phyloP scores from a whole-genome alignment of 2,113 vertebrate species.

The Corynorhinus townsendii region DNA sequence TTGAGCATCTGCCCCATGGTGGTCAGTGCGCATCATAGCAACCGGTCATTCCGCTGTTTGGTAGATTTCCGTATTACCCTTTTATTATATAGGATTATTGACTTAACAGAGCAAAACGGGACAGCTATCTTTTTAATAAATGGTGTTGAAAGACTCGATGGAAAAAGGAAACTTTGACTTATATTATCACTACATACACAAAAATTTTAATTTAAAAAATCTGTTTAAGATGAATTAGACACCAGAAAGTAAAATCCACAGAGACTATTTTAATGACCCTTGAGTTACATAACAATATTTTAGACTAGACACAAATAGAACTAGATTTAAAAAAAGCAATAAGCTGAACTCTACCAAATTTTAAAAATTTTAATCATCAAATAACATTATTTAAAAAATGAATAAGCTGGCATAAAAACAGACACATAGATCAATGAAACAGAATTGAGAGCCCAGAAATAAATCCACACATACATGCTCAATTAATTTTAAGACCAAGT shows the following conservation, averaged over 20 bases:
- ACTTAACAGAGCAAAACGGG: neutral
- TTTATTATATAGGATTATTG: too few species aligned
- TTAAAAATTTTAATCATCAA: neutral
- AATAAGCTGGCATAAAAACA: neutral
- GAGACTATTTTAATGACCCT: neutral
- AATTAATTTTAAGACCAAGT: neutral
- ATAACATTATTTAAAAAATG: neutral
- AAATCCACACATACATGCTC: neutral
- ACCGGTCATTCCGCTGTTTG: too few species aligned
- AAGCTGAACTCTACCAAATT: neutral
- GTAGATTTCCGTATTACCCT: too few species aligned
- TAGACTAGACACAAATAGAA: neutral
- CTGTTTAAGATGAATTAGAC: neutral
- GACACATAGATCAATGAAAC: neutral
- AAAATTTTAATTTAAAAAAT: neutral
- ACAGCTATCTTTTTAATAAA: neutral
- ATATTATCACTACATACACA: neutral
- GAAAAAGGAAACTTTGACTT: neutral
- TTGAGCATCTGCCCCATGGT: too few species aligned
- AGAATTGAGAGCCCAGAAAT: neutral
- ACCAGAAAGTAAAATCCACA: neutral
- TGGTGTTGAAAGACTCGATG: neutral
- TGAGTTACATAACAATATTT: neutral
- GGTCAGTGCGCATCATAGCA: too few species aligned
- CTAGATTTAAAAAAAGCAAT: neutral